A percentile compares a stretch with the other conserved stretches of the same genome.
These are phyloP conservation scores for Mus spretus DNA, from an alignment of 2,797 vertebrate genomes.

Conservation along the genomic window DNA sequence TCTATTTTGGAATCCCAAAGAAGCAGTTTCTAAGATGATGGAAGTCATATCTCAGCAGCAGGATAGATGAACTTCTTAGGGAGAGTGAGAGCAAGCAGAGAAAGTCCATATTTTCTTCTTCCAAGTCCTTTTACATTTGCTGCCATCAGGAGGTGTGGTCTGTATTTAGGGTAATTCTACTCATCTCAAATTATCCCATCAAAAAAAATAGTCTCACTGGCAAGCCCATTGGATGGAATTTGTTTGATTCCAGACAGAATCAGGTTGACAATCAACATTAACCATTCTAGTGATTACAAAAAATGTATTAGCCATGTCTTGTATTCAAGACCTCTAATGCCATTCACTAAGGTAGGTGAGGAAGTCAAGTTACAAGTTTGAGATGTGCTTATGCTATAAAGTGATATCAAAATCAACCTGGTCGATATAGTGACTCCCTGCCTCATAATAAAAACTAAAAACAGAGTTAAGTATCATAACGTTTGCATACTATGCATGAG, in stretches of 20 bases:
- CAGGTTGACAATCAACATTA: not conserved
- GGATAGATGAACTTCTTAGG: not conserved
- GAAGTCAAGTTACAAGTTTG: not conserved
- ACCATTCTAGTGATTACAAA: not conserved
- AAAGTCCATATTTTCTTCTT: not conserved
- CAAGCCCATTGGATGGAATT: not conserved
- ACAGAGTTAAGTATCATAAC: not conserved
- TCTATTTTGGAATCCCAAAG: not conserved
- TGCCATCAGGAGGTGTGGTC: not conserved
- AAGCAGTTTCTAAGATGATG: not conserved
- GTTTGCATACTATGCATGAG: not conserved
- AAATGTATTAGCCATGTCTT: not conserved
- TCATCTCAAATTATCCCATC: not conserved
- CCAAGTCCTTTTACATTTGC: not conserved
- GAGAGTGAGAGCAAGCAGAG: not conserved
- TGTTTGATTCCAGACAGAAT: not conserved
- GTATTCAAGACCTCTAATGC: not conserved
- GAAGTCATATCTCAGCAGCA: not conserved
- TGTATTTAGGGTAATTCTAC: not conserved
- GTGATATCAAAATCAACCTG: not conserved
- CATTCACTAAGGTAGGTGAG: not conserved
- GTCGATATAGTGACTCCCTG: not conserved
- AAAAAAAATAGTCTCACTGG: not conserved
- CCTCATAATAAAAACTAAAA: not conserved
- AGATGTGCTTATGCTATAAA: not conserved